These are phyloP conservation scores for Penelope pileata DNA, from an alignment of 2,113 vertebrate species.

Conservation along the genomic window DNA sequence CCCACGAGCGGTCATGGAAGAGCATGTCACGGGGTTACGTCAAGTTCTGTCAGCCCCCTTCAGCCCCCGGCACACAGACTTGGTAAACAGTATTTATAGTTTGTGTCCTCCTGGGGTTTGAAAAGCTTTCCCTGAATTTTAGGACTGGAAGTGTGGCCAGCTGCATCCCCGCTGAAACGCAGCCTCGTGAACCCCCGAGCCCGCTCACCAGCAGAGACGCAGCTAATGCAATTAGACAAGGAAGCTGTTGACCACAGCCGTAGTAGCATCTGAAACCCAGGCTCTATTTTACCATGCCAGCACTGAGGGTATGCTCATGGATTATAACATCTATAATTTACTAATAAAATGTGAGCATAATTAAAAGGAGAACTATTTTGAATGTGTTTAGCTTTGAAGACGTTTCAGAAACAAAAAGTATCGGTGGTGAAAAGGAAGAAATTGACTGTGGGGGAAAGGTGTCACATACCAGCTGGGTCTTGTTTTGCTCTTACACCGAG, in stretches of 20 bases:
- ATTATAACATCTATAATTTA: not conserved
- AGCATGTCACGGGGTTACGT: not conserved
- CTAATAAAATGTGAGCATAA: not conserved
- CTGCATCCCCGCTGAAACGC: not conserved
- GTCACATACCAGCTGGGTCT: not conserved
- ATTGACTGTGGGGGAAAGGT: fast-evolving
- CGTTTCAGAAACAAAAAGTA: not conserved
- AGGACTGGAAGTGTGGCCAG: not conserved
- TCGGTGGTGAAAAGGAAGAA: not conserved
- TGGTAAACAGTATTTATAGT: not conserved
- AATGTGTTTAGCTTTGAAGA: not conserved
- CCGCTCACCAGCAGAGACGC: not conserved
- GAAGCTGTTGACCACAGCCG: not conserved
- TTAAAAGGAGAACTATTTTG: not conserved
- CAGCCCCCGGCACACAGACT: fast-evolving
- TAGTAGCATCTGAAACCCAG: not conserved
- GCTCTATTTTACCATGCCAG: fast-evolving
- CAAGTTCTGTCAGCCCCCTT: not conserved
- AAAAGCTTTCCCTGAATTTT: not conserved
- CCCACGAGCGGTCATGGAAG: not conserved
- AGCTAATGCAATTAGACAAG: not conserved
- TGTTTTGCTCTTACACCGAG: not conserved
- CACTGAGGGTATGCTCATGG: fast-evolving
- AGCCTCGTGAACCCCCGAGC: not conserved
- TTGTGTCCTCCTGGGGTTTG: not conserved